Percentiles rank a stretch among this genome's conserved stretches.
Conservation (phyloP, 2,113 vertebrate species). For the Neodontobutis hainanensis region DNA sequence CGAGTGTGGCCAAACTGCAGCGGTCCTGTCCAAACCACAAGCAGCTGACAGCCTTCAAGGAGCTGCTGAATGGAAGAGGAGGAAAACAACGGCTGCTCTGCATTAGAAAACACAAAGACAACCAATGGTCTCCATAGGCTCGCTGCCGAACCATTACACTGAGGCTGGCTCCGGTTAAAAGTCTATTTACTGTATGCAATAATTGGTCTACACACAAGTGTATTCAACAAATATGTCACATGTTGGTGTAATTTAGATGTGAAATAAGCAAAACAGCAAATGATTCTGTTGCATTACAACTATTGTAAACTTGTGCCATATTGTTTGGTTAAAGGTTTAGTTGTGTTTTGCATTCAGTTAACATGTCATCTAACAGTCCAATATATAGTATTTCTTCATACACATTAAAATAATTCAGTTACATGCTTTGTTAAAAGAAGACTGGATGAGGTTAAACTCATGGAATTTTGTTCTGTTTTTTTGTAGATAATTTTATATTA, state of each 20-base stretch:
- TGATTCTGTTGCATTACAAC: too few species aligned
- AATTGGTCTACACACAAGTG: constrained; percentile 9
- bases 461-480: too few species aligned
- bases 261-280: not conserved
- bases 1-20: constrained; percentile 63
- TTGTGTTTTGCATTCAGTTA: too few species aligned
- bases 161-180: constrained; percentile 29
- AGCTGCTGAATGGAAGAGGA: constrained; percentile 42
- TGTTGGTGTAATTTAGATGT: not conserved
- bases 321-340: too few species aligned
- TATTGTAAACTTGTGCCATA: too few species aligned
- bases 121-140: constrained; percentile 16
- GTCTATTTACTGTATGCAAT: constrained; percentile 14
- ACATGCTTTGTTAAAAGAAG: too few species aligned
- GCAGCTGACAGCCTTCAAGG: constrained; percentile 56
- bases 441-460: too few species aligned
- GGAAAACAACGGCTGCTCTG: constrained; percentile 25
- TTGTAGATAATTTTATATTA: too few species aligned
- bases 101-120: constrained; percentile 36
- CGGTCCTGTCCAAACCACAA: constrained; percentile 50
- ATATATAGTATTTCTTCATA: too few species aligned
- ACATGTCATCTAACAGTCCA: too few species aligned
- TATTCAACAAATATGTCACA: constrained; percentile 13
- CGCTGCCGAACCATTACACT: constrained; percentile 1
- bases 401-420: too few species aligned